Evolutionary conservation across 2,888 invertebrate genomes (phyloP), one percentile per base, ranked within the genome.

Genomic region (Silvanus unidentatus): DNA sequence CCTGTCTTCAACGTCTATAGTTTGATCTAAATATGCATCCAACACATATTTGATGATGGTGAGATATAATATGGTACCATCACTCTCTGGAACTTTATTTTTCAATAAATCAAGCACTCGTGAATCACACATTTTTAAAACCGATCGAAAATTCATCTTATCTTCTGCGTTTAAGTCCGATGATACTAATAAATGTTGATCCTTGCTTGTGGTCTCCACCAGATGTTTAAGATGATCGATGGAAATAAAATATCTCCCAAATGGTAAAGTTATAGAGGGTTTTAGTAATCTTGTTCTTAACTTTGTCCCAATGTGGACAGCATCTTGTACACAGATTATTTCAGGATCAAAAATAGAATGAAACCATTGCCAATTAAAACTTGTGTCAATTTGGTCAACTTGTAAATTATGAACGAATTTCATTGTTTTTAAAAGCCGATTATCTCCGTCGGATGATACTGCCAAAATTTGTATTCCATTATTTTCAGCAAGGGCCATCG

Each of bases 111-210:
- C 11, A 22, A 38, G 36, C 3, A 45, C 39, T 12, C 34, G 11
- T 27, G 5, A 4, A 12, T 38, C 14, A 37, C 15, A 36, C 13
- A 49, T 41, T 43, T 49, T 49, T 15, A 42, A 43, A 27, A 44
- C 32, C 8, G 44, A 35, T 2, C 42, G 39, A 43, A 44, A 49
- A 41, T 49, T 50, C 43, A 50, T 47, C 36, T 50, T 50, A 37
- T 50, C 50, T 11, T 32, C 15, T 6, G 16, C 4, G 6, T 10
- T 15, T 4, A 16, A 14, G 6, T 14, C 15, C 3, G 32, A 32
- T 12, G 4, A 8, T 32, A n/a, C n/a, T 32, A 49, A 37, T 15
- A 49, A 36, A 47, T 51, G 51, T 37, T 47, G 27, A 16, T 47
- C 49, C 42, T 51, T 51, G 12, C 42, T n/a, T 38, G 39, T 6